Base-by-base conservation (phyloP, 2,797 vertebrate species). In the Nyctibius grandis region DNA sequence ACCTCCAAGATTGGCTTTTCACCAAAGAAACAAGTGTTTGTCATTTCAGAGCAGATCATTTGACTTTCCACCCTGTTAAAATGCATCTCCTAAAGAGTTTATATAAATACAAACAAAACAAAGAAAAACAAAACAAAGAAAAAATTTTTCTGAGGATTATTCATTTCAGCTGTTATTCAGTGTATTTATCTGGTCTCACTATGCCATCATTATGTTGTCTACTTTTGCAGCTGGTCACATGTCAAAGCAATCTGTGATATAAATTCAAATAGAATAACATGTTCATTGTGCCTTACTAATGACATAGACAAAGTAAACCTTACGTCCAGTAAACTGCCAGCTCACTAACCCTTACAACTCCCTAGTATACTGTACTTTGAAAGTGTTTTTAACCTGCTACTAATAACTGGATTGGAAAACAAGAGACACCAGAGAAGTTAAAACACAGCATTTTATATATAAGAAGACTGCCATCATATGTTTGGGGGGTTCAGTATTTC, bases 11-110 rank as follows among this genome's bases (percentile, higher is more conserved):
- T 0, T 13, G 38, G 9, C 7, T 65, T 67, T 70, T 61, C 48
- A 70, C n/a, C 11, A 31, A 61, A 61, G 5, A 25, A 84, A 44
- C 28, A 9, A 2, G 2, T 4, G 13, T 36, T 22, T n/a, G 5
- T 5, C 0, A 0, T 65, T 84, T 81, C 42, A 57, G 7, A 84
- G 20, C 4, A 70, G 56, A 34, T 33, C 0, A 19, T 70, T 77
- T 57, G 23, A 12, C 14, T 61, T 81, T 84, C 22, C 3, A 50
- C 2, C 23, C 31, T 42, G 34, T 44, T 44, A 34, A 28, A 36
- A 54, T 15, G 8, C 1, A 51, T 64, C 81, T 93, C 16, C 38
- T 54, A 36, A 67, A 53, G 18, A 28, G 11, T 28, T 87, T 18
- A 11, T 42, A 15, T n/a, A 18, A 78, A 57, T 15, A 9, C 38